These are phyloP conservation scores for Datnioides undecimradiatus DNA, from an alignment of 2,113 vertebrate genomes.

Conservation along the genomic window DNA sequence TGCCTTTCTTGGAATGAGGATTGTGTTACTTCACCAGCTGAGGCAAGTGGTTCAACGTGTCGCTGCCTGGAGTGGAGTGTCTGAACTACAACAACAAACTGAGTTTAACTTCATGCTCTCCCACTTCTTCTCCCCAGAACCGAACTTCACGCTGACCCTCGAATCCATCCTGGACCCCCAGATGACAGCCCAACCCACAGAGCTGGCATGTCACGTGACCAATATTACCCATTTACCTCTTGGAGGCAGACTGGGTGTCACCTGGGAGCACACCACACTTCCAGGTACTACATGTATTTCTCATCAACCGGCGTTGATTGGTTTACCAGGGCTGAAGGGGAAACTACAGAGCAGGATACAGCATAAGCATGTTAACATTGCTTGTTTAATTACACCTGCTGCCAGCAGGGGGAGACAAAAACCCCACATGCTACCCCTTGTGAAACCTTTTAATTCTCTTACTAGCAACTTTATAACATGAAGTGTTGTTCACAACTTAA, in stretches of 20 bases:
- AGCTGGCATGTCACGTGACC: slow-evolving; percentile 87
- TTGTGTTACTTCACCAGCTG: not conserved
- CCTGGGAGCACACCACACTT: slow-evolving; percentile 87
- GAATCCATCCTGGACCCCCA: slow-evolving; percentile 81
- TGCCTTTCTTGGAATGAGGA: not conserved
- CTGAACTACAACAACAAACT: not conserved
- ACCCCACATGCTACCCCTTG: too few species aligned
- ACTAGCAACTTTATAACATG: too few species aligned
- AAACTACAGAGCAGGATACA: too few species aligned
- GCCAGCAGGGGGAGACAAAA: too few species aligned
- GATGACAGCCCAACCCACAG: slow-evolving; percentile 87
- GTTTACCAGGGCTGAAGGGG: too few species aligned
- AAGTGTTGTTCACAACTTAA: too few species aligned
- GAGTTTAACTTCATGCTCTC: not conserved
- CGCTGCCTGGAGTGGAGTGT: too few species aligned
- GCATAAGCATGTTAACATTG: too few species aligned
- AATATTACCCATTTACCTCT: slow-evolving; percentile 72
- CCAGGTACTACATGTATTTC: too few species aligned
- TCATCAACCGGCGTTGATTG: too few species aligned
- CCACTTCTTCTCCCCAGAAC: slow-evolving; percentile 78
- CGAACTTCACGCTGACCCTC: slow-evolving; percentile 86
- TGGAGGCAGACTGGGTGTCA: slow-evolving; percentile 82
- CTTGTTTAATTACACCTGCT: too few species aligned
- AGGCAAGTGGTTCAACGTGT: not conserved
- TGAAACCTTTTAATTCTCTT: too few species aligned